These are phyloP conservation scores for Astur gentilis DNA, from an alignment of 2,113 vertebrate genomes.

Conservation along the genomic window DNA sequence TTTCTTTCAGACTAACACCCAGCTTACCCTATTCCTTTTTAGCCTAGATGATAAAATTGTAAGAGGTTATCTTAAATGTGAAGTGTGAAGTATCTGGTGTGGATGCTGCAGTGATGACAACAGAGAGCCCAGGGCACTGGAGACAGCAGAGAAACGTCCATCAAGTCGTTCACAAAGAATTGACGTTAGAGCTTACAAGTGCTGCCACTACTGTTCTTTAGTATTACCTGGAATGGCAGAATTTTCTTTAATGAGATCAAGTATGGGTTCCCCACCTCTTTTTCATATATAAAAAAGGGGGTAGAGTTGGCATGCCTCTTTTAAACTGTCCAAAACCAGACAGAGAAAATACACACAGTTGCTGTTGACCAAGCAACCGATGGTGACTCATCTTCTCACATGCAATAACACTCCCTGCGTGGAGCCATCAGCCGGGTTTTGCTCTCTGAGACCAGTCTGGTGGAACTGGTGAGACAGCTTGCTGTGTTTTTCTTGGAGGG, in stretches of 20 bases:
- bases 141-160: not conserved
- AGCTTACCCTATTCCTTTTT: not conserved
- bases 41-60: not conserved
- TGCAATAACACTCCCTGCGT: not conserved
- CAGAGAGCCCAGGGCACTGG: not conserved
- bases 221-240: not conserved
- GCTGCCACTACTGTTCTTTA: not conserved
- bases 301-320: not conserved
- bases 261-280: not conserved
- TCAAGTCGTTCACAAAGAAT: not conserved
- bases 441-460: not conserved
- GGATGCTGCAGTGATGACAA: not conserved
- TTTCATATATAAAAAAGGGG: not conserved
- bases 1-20: not conserved
- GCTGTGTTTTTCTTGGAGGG: slow-evolving; percentile 16
- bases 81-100: not conserved
- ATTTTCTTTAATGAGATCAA: not conserved
- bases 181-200: not conserved
- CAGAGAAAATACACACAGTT: not conserved
- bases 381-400: slow-evolving; percentile 29
- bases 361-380: not conserved
- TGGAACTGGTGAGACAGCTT: slow-evolving; percentile 39
- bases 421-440: not conserved
- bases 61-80: not conserved
- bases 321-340: not conserved